phyloP scores from a whole-genome alignment of 64 coral and sea anemone genomes.

The Dendrophyllia cribrosa region DNA sequence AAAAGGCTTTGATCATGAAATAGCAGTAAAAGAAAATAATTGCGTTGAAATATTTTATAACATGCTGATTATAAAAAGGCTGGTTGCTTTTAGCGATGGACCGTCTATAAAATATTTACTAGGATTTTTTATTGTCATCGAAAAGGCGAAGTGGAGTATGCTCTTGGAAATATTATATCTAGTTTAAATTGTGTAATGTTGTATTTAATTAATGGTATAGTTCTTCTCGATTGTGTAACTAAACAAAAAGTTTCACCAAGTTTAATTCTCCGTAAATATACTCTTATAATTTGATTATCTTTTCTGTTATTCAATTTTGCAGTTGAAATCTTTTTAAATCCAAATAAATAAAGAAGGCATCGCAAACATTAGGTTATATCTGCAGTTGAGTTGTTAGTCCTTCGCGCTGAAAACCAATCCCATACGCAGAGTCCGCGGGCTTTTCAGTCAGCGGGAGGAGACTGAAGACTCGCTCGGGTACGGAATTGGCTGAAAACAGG shows the following conservation, averaged over 20 bases:
- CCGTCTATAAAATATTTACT: background rate
- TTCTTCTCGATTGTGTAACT: background rate
- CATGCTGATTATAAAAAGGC: background rate
- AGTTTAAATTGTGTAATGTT: slow-evolving; percentile 9
- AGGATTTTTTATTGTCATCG: slow-evolving; percentile 3
- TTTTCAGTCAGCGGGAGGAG: no score
- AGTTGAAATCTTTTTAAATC: no score
- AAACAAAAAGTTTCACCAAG: no score
- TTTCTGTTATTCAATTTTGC: no score
- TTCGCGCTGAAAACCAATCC: no score
- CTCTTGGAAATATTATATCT: slow-evolving; percentile 1
- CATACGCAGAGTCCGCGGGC: no score
- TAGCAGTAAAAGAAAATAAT: background rate
- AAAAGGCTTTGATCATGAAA: background rate
- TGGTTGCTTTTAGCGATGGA: background rate
- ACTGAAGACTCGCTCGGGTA: no score
- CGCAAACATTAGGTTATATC: no score
- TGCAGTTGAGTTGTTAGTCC: no score
- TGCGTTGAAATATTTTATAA: background rate
- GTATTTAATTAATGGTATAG: background rate
- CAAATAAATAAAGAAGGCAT: no score
- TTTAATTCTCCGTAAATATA: background rate
- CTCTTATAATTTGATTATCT: no score
- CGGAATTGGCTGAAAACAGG: no score
- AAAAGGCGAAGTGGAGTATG: background rate